Conservation (phyloP, 2,888 invertebrate species). For the Molanna angustata region DNA sequence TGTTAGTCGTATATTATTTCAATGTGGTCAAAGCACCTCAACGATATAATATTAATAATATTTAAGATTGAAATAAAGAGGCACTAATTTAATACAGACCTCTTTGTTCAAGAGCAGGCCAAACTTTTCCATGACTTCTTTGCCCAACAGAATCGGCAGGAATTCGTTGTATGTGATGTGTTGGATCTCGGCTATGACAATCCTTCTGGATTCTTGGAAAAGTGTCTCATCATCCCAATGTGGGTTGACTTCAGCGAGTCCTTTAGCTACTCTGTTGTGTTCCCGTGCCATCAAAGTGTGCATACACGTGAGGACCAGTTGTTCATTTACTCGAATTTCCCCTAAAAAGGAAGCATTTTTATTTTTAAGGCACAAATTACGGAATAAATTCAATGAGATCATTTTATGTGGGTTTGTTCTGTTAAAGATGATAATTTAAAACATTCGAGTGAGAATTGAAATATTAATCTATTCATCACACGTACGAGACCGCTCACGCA, state of each 20-base stretch:
- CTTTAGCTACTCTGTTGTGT: constrained; percentile 82
- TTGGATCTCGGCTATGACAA: constrained; percentile 83
- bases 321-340: constrained; percentile 91
- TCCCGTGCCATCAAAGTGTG: constrained; percentile 89
- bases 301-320: constrained; percentile 85
- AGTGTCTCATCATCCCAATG: constrained; percentile 93
- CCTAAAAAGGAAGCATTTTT: constrained; percentile 52
- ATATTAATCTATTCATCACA: too few species aligned
- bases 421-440: too few species aligned
- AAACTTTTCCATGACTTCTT: constrained; percentile 89
- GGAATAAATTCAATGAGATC: too few species aligned
- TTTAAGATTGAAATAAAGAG: too few species aligned
- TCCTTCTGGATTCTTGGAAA: constrained; percentile 83
- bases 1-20: too few species aligned
- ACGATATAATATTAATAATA: too few species aligned
- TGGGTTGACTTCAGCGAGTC: constrained; percentile 75
- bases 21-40: too few species aligned
- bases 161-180: constrained; percentile 91
- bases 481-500: too few species aligned
- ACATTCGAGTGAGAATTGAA: too few species aligned
- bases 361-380: too few species aligned
- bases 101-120: constrained; percentile 80
- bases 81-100: too few species aligned
- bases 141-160: constrained; percentile 82
- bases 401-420: too few species aligned